Percentiles rank a stretch among this genome's conserved stretches.
Evolutionary conservation across 2,888 invertebrate genomes (phyloP).

Genomic region (Lampropteryx suffumata): DNA sequence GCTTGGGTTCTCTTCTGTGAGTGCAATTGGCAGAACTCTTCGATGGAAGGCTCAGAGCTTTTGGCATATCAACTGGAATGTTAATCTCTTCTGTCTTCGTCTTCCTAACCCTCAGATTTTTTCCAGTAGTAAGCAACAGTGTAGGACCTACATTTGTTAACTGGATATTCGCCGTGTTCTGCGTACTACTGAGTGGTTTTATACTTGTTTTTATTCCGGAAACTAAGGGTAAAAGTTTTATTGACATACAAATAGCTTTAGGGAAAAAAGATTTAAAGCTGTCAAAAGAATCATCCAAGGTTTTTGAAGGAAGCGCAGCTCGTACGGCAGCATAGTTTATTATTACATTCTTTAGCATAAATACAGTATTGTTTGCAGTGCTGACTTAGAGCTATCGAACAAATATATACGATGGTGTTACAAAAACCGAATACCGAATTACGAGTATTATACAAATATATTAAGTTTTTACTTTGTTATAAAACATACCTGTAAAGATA

Average conservation of each 20-base stretch:
- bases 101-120: constrained; percentile 16
- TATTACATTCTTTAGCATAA: too few species aligned
- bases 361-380: too few species aligned
- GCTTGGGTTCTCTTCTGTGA: constrained; percentile 14
- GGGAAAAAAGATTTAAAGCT: neutral
- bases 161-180: constrained; percentile 11
- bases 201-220: constrained; percentile 10
- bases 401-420: too few species aligned
- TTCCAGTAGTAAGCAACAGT: neutral
- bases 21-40: constrained; percentile 21
- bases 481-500: too few species aligned
- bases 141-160: constrained; percentile 9
- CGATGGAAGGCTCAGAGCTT: constrained; percentile 11
- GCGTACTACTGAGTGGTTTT: constrained; percentile 2
- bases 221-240: constrained; percentile 16
- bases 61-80: constrained; percentile 14
- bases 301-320: too few species aligned
- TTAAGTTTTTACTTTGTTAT: too few species aligned
- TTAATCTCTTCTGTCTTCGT: neutral
- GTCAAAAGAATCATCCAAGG: neutral
- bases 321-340: too few species aligned
- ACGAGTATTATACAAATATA: too few species aligned
- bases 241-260: constrained; percentile 16
- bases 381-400: too few species aligned
- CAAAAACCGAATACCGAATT: too few species aligned